phyloP scores from a whole-genome alignment of 2,797 vertebrate genomes.

The Dromococcyx pavoninus region DNA sequence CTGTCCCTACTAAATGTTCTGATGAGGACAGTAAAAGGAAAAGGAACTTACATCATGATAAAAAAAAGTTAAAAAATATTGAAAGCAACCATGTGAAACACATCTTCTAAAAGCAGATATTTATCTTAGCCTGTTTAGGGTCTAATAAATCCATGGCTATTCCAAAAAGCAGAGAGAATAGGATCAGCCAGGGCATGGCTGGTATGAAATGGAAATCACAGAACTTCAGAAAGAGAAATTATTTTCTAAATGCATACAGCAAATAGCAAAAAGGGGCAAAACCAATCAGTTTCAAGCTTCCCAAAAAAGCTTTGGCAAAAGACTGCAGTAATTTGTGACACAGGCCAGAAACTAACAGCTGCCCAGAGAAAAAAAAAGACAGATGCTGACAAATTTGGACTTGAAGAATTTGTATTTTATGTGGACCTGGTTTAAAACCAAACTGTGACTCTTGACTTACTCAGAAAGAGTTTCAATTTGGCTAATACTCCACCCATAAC shows the following conservation, averaged over 20 bases:
- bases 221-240: slow-evolving; percentile 37
- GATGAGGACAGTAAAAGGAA: background rate
- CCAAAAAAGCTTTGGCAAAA: slow-evolving; percentile 21
- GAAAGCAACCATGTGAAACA: background rate
- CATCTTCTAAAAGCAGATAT: background rate
- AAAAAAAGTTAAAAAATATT: background rate
- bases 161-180: background rate
- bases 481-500: slow-evolving; percentile 42
- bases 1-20: background rate
- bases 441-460: slow-evolving; percentile 48
- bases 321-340: slow-evolving; percentile 26
- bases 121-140: background rate
- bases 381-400: slow-evolving; percentile 48
- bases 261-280: slow-evolving; percentile 15
- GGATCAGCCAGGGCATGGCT: background rate
- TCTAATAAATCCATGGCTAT: background rate
- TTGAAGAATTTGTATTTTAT: slow-evolving; percentile 1
- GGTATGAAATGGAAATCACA: slow-evolving; percentile 14
- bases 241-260: slow-evolving; percentile 9
- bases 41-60: background rate
- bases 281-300: slow-evolving; percentile 11
- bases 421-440: slow-evolving; percentile 53
- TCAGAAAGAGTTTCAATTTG: slow-evolving; percentile 43
- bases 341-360: slow-evolving; percentile 46
- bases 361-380: background rate